Conservation (phyloP, 2,113 vertebrate genomes). For the Seriola aureovittata region DNA sequence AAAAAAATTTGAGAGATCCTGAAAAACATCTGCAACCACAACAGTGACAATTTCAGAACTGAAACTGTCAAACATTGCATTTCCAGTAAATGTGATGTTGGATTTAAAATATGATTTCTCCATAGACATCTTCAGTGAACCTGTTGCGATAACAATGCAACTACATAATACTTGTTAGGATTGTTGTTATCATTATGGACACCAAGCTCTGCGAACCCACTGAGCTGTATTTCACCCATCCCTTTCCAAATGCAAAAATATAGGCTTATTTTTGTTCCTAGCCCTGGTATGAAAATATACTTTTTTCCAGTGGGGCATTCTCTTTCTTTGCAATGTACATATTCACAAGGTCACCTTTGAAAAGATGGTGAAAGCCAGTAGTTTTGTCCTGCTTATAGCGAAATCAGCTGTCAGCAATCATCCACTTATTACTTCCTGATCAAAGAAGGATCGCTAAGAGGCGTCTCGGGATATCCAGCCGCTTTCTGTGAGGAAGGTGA, state of each 20-base stretch:
- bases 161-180: neutral
- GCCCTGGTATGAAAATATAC: slow-evolving; percentile 67
- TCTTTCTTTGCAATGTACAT: slow-evolving; percentile 66
- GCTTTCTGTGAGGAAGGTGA: slow-evolving; percentile 96
- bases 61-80: neutral
- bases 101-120: neutral
- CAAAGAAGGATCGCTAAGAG: slow-evolving; percentile 81
- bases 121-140: neutral
- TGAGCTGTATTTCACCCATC: neutral
- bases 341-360: slow-evolving; percentile 62
- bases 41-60: neutral
- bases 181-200: neutral
- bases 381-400: slow-evolving; percentile 33
- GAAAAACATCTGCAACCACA: neutral
- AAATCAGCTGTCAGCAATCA: neutral
- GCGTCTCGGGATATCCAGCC: slow-evolving; percentile 97
- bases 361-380: slow-evolving; percentile 43
- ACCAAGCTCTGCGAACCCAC: slow-evolving; percentile 12
- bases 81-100: neutral
- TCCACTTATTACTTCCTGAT: slow-evolving; percentile 4
- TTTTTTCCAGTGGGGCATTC: slow-evolving; percentile 13
- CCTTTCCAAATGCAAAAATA: slow-evolving; percentile 69
- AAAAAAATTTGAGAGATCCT: neutral
- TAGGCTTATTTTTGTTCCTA: slow-evolving; percentile 44
- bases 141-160: slow-evolving; percentile 9